A percentile compares a stretch with the other conserved stretches of the same genome.
Conservation (phyloP, 1,140 invertebrate species). For the Hypothenemus hampei region DNA sequence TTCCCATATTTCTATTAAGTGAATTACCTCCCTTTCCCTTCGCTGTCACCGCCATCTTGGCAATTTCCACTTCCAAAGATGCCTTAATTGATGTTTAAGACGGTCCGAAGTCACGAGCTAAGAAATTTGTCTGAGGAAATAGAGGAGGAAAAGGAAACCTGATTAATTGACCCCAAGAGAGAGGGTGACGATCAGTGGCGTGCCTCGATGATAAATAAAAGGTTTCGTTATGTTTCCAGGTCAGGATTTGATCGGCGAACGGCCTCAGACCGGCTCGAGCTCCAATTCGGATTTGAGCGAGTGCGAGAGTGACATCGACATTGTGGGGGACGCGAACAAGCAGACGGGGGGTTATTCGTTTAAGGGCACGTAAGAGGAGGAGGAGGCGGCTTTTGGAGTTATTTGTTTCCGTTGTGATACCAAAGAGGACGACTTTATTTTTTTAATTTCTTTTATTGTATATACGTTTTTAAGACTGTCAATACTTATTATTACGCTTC, state of each 20-base stretch:
- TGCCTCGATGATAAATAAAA: too few species aligned
- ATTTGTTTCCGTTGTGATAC: too few species aligned
- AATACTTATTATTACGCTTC: too few species aligned
- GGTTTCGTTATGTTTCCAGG: too few species aligned
- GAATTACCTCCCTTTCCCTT: too few species aligned
- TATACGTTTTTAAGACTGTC: too few species aligned
- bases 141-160: not conserved
- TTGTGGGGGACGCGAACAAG: conserved; percentile 40
- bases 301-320: conserved; percentile 45
- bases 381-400: too few species aligned
- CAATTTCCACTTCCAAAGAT: conserved; percentile 31
- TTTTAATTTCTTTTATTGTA: too few species aligned
- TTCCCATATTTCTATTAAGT: not conserved
- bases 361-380: conserved; percentile 22
- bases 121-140: conserved; percentile 4
- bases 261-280: conserved; percentile 14
- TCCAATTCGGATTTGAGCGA: conserved; percentile 41
- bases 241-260: not conserved
- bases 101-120: conserved; percentile 20
- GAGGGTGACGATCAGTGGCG: too few species aligned
- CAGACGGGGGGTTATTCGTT: conserved; percentile 11
- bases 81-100: conserved; percentile 38
- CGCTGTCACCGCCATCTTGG: conserved; percentile 38
- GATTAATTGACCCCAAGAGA: too few species aligned
- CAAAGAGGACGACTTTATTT: too few species aligned